These are phyloP conservation scores for Phrynocephalus vlangalii DNA, from an alignment of 2,797 vertebrate species.

Conservation along the genomic window DNA sequence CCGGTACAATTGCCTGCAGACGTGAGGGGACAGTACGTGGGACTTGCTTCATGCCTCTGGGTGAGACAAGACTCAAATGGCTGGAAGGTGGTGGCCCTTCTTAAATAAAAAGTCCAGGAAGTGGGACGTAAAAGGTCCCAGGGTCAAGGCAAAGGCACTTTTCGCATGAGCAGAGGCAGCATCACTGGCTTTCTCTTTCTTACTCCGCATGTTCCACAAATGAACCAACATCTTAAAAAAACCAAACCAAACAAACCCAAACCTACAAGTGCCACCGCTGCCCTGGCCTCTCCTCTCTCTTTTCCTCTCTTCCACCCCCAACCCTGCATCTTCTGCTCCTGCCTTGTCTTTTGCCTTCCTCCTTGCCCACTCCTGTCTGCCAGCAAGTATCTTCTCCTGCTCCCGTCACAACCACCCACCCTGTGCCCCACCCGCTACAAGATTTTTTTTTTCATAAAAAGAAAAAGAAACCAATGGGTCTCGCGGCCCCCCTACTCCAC, in stretches of 20 bases:
- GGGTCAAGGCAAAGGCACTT: background rate
- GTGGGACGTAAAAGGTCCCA: no score
- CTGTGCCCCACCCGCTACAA: slow-evolving; percentile 36
- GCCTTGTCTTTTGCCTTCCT: slow-evolving; percentile 15
- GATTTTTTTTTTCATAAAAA: slow-evolving; percentile 37
- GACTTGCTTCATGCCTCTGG: no score
- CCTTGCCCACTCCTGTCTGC: background rate
- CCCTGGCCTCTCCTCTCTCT: slow-evolving; percentile 5
- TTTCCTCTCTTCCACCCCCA: slow-evolving; percentile 32
- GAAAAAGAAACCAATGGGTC: background rate
- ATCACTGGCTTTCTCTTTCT: no score
- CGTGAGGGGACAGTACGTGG: fast-evolving
- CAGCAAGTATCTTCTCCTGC: slow-evolving; percentile 3
- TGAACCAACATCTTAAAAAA: no score
- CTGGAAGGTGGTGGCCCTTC: background rate
- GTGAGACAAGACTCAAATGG: background rate
- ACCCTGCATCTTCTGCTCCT: slow-evolving; percentile 27
- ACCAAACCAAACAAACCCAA: background rate
- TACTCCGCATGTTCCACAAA: no score
- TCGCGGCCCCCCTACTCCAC: background rate
- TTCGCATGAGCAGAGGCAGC: background rate
- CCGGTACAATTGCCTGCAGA: no score
- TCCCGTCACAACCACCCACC: background rate
- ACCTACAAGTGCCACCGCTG: no score
- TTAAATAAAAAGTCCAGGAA: background rate